Base-by-base conservation (phyloP, 2,888 invertebrate species). In the Empis stercorea region DNA sequence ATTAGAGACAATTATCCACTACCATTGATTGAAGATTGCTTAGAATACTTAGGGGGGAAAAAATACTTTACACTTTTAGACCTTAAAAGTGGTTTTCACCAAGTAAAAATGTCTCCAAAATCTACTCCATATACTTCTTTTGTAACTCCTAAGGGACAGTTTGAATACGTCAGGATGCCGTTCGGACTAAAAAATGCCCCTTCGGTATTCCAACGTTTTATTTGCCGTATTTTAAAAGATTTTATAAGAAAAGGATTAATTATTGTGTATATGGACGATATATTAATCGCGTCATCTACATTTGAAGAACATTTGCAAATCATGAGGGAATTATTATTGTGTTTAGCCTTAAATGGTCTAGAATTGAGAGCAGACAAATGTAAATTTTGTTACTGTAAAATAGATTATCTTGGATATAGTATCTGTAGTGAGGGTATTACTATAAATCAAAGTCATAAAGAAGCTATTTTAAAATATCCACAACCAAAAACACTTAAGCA, bases 81-180 rank as follows among this genome's bases (percentile, higher is more conserved):
- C 27, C 37, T 57, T 15, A 52, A 49, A 30, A 51, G 53, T 30
- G 56, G 55, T 20, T 56, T 56, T 38, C 47, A 55, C 43, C 56
- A 56, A 15, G 48, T 56, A 3, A 47, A 40, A 7, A 45, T 57
- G 37, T 44, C 46, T 4, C 48, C 50, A 7, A 45, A 55, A 9
- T 56, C 56, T 1, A 49, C 52, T 2, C 53, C 52, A 37, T 57
- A 46, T 17, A 57, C 53, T 6, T 48, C 56, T 10, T 57, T 57
- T 50, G 55, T 57, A 7, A 56, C 56, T 7, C 54, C 54, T 14
- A 30, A 51, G 30, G 55, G 55, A 13, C 56, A 57, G 32, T 54
- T 43, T 48, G 54, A 55, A 40, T 54, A 49, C 20, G 16, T 50
- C 10, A 30, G 46, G 11, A 51, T 57, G 56, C 51, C 53, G 10